Percentiles rank a stretch among this genome's conserved stretches.
Conservation (phyloP, 2,888 invertebrate genomes). For the Perdita meconis region DNA sequence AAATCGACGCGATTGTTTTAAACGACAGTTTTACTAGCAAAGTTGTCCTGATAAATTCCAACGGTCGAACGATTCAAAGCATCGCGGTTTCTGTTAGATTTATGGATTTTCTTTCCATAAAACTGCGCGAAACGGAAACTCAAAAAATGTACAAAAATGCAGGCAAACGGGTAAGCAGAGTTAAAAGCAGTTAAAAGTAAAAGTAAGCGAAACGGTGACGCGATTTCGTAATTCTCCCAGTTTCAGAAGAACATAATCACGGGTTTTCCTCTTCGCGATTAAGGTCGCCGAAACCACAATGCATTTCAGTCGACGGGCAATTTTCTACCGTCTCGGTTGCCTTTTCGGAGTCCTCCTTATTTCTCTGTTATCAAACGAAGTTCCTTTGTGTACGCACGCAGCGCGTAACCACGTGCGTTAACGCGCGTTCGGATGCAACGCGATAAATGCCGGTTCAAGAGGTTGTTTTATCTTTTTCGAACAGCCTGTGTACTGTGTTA, state of each 20-base stretch:
- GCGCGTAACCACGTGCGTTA: slow-evolving; percentile 4
- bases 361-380: neutral
- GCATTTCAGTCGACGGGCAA: slow-evolving; percentile 18
- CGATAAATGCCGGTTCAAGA: slow-evolving; percentile 17
- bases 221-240: slow-evolving; percentile 10
- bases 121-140: no score
- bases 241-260: slow-evolving; percentile 41
- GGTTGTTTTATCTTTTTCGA: slow-evolving; percentile 35
- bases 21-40: neutral
- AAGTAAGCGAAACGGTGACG: slow-evolving; percentile 9
- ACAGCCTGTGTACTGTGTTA: slow-evolving; percentile 29
- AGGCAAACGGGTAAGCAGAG: no score
- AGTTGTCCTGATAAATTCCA: no score
- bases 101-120: no score
- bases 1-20: slow-evolving; percentile 1
- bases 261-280: slow-evolving; percentile 40
- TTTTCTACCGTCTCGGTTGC: neutral
- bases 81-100: neutral
- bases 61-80: neutral
- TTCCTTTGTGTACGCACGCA: neutral
- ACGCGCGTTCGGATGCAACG: slow-evolving; percentile 5
- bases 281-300: slow-evolving; percentile 24
- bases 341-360: slow-evolving; percentile 13
- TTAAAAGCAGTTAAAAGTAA: slow-evolving; percentile 5
- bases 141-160: no score